Evolutionary conservation across 2,888 invertebrate genomes (phyloP).

Genomic region (Diploptera punctata): DNA sequence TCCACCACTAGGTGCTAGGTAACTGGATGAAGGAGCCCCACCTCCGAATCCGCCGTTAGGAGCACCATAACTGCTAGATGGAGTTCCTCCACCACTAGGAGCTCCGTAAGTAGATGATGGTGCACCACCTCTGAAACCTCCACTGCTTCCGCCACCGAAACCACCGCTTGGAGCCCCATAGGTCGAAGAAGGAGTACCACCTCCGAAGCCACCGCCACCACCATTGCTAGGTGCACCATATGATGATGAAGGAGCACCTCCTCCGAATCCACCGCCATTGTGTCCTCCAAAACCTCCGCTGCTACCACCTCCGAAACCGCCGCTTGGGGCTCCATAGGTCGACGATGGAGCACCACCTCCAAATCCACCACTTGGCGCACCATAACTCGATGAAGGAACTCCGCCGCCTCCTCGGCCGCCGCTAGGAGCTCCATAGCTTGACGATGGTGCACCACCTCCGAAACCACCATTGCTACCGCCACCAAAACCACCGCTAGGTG

Average conservation of each 20-base stretch:
- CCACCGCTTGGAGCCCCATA: slow-evolving; percentile 57
- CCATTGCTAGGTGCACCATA: slow-evolving; percentile 35
- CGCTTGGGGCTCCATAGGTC: slow-evolving; percentile 37
- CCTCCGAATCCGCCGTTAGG: slow-evolving; percentile 26
- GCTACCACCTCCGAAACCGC: slow-evolving; percentile 4
- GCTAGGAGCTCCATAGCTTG: slow-evolving; percentile 48
- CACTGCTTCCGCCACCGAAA: slow-evolving; percentile 42
- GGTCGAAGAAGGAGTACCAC: slow-evolving; percentile 55
- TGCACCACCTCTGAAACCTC: slow-evolving; percentile 43
- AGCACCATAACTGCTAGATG: slow-evolving; percentile 50
- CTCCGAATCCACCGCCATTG: slow-evolving; percentile 51
- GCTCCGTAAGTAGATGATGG: slow-evolving; percentile 39
- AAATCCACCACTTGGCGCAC: slow-evolving; percentile 32
- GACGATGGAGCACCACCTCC: slow-evolving; percentile 33
- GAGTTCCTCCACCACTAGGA: slow-evolving; percentile 42
- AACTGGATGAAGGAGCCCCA: slow-evolving; percentile 56
- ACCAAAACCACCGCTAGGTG: slow-evolving; percentile 50
- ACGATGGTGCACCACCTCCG: slow-evolving; percentile 32
- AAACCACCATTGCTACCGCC: slow-evolving; percentile 19
- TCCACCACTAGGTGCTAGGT: slow-evolving; percentile 57
- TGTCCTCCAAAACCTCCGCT: slow-evolving; percentile 44
- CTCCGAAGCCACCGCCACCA: slow-evolving; percentile 40
- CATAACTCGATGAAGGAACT: slow-evolving; percentile 37
- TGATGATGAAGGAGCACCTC: slow-evolving; percentile 46
- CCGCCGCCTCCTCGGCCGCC: slow-evolving; percentile 43